phyloP scores from a whole-genome alignment of 2,113 vertebrate genomes.

The Ammodramus savannarum region DNA sequence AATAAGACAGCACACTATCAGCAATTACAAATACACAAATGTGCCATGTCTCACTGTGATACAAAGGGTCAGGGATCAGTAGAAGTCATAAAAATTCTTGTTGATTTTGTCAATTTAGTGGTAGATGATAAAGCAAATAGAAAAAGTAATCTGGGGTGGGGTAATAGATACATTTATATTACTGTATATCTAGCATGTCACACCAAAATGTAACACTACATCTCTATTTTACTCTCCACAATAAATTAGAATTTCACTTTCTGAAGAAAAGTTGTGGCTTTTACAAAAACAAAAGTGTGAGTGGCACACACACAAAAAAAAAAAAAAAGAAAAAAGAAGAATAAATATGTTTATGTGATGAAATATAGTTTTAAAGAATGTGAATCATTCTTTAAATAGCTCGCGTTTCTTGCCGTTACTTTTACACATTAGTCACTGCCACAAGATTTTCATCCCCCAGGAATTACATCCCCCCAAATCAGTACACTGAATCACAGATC shows the following conservation, averaged over 20 bases:
- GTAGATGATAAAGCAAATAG: neutral
- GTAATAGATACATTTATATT: neutral
- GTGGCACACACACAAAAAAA: neutral
- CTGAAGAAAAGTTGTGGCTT: neutral
- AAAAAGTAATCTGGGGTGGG: neutral
- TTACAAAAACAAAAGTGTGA: neutral
- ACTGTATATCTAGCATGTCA: neutral
- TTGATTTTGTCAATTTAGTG: neutral
- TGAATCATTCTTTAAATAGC: neutral
- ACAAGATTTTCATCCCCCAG: neutral
- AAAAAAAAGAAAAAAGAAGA: neutral
- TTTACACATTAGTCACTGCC: constrained; percentile 10
- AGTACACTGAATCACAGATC: neutral
- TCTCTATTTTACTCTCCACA: neutral
- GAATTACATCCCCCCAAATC: neutral
- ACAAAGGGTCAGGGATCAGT: neutral
- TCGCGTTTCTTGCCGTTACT: neutral
- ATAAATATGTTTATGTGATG: neutral
- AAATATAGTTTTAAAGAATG: neutral
- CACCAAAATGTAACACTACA: neutral
- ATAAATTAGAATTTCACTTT: neutral
- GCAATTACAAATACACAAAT: neutral
- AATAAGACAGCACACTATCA: neutral
- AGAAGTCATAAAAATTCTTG: neutral
- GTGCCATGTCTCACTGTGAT: neutral